Evolutionary conservation across 1,140 invertebrate genomes (phyloP).

Genomic region (Danaus plexippus): DNA sequence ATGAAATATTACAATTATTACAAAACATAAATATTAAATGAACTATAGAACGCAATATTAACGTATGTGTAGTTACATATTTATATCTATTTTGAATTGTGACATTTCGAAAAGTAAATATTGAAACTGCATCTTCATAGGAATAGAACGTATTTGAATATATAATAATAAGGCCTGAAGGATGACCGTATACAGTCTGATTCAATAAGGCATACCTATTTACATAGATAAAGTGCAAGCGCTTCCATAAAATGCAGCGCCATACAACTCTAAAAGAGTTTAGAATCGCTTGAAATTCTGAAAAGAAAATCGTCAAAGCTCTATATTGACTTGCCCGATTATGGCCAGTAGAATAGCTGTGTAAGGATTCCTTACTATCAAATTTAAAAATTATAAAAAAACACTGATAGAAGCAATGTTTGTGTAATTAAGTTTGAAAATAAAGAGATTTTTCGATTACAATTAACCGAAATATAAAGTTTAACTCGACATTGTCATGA

Average conservation of each 20-base stretch:
- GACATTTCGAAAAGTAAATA: no score
- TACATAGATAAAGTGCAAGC: conserved; percentile 34
- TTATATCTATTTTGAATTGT: no score
- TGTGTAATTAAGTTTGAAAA: neutral
- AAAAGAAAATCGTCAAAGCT: conserved; percentile 67
- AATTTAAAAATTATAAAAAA: neutral
- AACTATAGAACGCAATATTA: neutral
- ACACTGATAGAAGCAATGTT: neutral
- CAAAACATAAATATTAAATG: conserved; percentile 1
- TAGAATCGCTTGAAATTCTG: conserved; percentile 59
- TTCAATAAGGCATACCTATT: conserved; percentile 26
- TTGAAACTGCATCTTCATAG: no score
- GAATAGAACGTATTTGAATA: neutral
- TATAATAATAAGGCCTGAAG: conserved; percentile 9
- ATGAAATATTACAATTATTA: neutral
- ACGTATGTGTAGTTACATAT: neutral
- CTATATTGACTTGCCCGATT: conserved; percentile 51
- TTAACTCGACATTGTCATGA: no score
- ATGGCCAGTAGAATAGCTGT: conserved; percentile 23
- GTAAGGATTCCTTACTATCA: neutral
- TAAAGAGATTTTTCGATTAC: no score
- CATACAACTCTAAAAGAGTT: conserved; percentile 49
- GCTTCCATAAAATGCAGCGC: conserved; percentile 34
- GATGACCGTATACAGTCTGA: conserved; percentile 11
- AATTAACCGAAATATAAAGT: no score